phyloP scores from a whole-genome alignment of 2,797 vertebrate species.

The Oryzias dopingdopingensis region DNA sequence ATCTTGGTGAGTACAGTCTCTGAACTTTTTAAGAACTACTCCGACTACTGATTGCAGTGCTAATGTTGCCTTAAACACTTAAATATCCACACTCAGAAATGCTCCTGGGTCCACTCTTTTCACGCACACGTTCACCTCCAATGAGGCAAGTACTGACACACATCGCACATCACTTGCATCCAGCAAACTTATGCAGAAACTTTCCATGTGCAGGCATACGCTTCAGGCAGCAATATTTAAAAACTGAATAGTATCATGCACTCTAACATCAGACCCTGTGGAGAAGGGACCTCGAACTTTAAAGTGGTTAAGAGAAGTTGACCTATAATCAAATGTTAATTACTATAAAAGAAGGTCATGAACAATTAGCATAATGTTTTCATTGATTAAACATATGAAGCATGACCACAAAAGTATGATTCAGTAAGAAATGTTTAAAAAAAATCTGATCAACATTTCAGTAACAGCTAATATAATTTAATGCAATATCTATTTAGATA shows the following conservation, averaged over 20 bases:
- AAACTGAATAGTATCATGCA: slow-evolving; percentile 51
- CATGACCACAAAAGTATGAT: no score
- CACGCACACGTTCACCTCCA: slow-evolving; percentile 20
- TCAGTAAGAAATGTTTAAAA: no score
- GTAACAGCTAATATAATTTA: no score
- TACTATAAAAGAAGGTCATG: not conserved
- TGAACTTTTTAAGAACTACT: slow-evolving; percentile 26
- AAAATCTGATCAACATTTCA: no score
- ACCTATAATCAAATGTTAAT: not conserved
- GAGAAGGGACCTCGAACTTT: not conserved
- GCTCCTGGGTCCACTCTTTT: slow-evolving; percentile 1
- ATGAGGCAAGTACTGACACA: slow-evolving; percentile 1
- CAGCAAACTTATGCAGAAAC: slow-evolving; percentile 17
- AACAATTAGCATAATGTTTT: not conserved
- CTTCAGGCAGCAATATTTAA: slow-evolving; percentile 61
- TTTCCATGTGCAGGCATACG: slow-evolving; percentile 45
- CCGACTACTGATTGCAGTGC: slow-evolving; percentile 8
- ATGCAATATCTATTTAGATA: no score
- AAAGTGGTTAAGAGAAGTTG: not conserved
- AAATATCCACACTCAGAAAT: not conserved
- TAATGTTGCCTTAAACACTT: slow-evolving; percentile 21
- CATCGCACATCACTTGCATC: slow-evolving; percentile 18
- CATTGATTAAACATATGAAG: no score
- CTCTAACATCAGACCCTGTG: not conserved
- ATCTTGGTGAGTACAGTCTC: slow-evolving; percentile 22